phyloP scores from a whole-genome alignment of 2,797 vertebrate species.

The Jordanella pulchra region DNA sequence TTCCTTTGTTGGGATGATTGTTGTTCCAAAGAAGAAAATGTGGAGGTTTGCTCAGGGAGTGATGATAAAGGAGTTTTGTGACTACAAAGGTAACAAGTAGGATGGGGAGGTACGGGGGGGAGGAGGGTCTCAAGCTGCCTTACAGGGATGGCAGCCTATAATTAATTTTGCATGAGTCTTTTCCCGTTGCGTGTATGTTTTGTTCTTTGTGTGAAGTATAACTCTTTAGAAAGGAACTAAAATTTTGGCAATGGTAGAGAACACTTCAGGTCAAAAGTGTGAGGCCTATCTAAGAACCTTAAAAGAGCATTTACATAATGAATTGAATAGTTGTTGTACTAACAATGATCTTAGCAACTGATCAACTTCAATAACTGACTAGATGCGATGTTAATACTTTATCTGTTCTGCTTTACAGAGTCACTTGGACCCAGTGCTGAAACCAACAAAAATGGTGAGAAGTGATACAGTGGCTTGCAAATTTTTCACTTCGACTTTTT shows the following conservation, averaged over 20 bases:
- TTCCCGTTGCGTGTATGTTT: conserved; percentile 61
- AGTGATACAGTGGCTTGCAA: not conserved
- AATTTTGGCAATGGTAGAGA: conserved; percentile 52
- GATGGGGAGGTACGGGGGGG: conserved; percentile 19
- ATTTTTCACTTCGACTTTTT: too few relatives aligned
- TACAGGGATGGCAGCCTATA: conserved; percentile 65
- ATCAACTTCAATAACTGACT: conserved; percentile 4
- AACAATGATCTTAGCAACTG: conserved; percentile 8
- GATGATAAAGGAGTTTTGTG: conserved; percentile 59
- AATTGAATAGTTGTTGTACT: not conserved
- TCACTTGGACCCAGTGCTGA: conserved; percentile 43
- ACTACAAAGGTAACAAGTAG: conserved; percentile 54
- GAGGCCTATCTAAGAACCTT: conserved; percentile 15
- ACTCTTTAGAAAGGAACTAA: conserved; percentile 63
- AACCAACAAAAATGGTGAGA: conserved; percentile 73
- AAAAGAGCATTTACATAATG: not conserved
- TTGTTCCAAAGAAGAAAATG: conserved; percentile 51
- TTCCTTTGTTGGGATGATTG: conserved; percentile 71
- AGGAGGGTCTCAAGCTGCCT: conserved; percentile 56
- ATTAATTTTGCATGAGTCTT: conserved; percentile 77
- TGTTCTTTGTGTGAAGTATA: conserved; percentile 61
- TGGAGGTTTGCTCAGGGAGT: conserved; percentile 57
- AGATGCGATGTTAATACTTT: conserved; percentile 10
- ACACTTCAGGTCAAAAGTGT: conserved; percentile 29
- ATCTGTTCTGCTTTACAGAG: conserved; percentile 60